Base-by-base conservation (phyloP, 2,888 invertebrate genomes). In the Pterostichus madidus region DNA sequence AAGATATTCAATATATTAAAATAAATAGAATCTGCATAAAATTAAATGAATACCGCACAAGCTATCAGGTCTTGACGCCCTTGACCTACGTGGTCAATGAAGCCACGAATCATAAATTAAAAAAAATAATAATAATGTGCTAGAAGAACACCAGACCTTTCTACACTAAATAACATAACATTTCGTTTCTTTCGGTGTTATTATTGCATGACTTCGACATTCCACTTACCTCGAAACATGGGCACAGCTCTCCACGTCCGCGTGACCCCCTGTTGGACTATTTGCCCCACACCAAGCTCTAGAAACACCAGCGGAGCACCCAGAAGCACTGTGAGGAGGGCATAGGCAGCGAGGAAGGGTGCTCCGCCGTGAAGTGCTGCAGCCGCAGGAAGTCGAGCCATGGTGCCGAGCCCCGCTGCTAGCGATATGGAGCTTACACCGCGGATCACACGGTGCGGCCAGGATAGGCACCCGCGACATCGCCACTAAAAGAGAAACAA, bases 221-320 rank as follows among this genome's bases (percentile, higher is more conserved):
- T 11, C 24, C 59, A 17, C 86, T 87, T 86, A 93, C 94, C 94
- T 92, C 90, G 92, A 86, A 94, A 93, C 86, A 94, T 91, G 0
- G 94, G 94, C 52, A 94, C 93, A 0, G 93, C 93, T 84, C 92
- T 91, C 93, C 93, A 94, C 17, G 93, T 90, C 71, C 93, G 93
- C 5, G 93, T 92, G 17, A 93, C 91, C 35, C 94, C 94, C 86
- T 93, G 93, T 87, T 93, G 93, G 82, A 93, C 93, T 81, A 94
- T 90, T 87, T 94, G 93, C 5, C 94, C 94, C 0, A 93, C 88
- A 0, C 93, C 92, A 17, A 94, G 90, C 88, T 94, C 93, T 79
- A 94, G 89, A 85, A 93, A 90, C 0, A 92, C 89, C n/a, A 92
- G 87, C 0, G 94, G 94, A 46, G 93, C 87, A 2, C 93, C 93